Evolutionary conservation across 2,113 vertebrate species (phyloP), one percentile per base, ranked within the genome.

Genomic region (Alethe castanea): DNA sequence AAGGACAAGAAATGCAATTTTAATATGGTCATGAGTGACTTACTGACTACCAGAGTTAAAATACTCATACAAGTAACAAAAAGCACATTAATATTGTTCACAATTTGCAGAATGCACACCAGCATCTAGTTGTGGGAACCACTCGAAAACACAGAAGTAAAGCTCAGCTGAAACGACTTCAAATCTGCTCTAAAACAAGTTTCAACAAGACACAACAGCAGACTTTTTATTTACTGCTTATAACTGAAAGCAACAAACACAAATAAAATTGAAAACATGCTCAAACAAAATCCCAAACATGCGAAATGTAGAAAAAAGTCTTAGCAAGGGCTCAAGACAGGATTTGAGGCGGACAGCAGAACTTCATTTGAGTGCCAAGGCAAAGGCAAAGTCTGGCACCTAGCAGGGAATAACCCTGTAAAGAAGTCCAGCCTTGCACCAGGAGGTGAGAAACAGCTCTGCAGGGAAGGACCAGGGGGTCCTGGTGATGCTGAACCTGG

Each of bases 161-260:
- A 80, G 12, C 36, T 81, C 36, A 74, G 38, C 28, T 48, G 45
- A 45, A 80, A 64, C 45, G 29, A 64, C 5, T 78, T 36, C 72
- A 80, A 82, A 67, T 36, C n/a, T 72, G n/a, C 33, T 35, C 31
- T 45, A 53, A 92, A 90, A 74, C 64, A 90, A 95, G 76, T 23
- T 81, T 81, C 52, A 77, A 86, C 88, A 93, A 78, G 71, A 59
- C 33, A 81, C 6, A 78, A 35, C 26, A 57, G 54, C 52, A 81
- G 12, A 33, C 18, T 69, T 87, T 12, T 19, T 40, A 66, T 73
- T 90, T 76, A 47, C 42, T 89, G 47, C 52, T 93, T 84, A 31
- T 19, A 84, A 89, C 31, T 56, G 31, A 95, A 89, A 84, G 40
- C 59, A 87, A 65, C 42, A 96, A 92, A 89, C 60, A 92, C 2